Conservation (phyloP, 2,888 invertebrate species). For the Nymphalis urticae region DNA sequence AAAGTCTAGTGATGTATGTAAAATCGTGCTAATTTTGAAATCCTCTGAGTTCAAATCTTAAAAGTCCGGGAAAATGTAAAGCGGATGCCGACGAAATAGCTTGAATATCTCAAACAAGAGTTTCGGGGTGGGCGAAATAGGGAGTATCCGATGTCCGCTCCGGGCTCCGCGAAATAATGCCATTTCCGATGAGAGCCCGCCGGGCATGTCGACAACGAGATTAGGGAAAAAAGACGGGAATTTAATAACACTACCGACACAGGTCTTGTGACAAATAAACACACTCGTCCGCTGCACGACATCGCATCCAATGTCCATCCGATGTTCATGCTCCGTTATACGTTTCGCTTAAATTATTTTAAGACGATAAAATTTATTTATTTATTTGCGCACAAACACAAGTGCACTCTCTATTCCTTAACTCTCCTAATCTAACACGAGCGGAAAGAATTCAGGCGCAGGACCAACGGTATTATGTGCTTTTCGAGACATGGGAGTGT, state of each 20-base stretch:
- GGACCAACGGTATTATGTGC: too few relatives aligned
- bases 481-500: too few relatives aligned
- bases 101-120: conserved; percentile 57
- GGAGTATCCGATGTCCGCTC: conserved; percentile 70
- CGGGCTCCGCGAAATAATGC: conserved; percentile 65
- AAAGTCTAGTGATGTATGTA: background rate
- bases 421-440: too few relatives aligned
- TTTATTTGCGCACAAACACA: too few relatives aligned
- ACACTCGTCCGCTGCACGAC: conserved; percentile 33
- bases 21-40: conserved; percentile 34
- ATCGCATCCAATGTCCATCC: background rate
- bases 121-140: conserved; percentile 50
- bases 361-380: too few relatives aligned
- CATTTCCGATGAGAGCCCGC: conserved; percentile 75
- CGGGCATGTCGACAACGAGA: conserved; percentile 68
- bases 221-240: conserved; percentile 72
- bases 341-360: background rate
- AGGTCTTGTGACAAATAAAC: conserved; percentile 58
- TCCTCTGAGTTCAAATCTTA: conserved; percentile 29
- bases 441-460: too few relatives aligned
- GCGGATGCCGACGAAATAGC: conserved; percentile 56
- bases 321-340: background rate
- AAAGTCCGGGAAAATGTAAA: conserved; percentile 49
- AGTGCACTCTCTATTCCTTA: too few relatives aligned
- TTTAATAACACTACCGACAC: conserved; percentile 71